These are phyloP conservation scores for Linepithema humile DNA, from an alignment of 1,140 invertebrate species.

Conservation along the genomic window DNA sequence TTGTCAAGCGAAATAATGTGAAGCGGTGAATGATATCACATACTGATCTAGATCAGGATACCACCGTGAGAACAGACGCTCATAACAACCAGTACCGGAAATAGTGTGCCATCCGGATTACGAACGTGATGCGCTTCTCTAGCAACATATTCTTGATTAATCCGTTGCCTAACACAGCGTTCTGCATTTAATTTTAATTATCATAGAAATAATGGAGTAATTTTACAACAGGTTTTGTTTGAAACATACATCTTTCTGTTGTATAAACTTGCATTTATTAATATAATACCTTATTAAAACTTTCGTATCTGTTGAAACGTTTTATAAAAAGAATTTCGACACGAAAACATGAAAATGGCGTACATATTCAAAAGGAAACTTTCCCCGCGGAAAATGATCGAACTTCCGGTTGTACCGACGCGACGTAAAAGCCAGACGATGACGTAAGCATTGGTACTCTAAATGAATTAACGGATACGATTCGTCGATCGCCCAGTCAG, in stretches of 20 bases:
- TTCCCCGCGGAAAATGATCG: constrained; percentile 33
- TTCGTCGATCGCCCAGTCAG: constrained; percentile 4
- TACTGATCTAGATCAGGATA: constrained; percentile 50
- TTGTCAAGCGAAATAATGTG: constrained; percentile 21
- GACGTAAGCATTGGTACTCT: constrained; percentile 50
- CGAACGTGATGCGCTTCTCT: constrained; percentile 15
- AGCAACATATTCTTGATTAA: constrained; percentile 4
- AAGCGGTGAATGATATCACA: constrained; percentile 33
- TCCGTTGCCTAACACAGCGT: not conserved
- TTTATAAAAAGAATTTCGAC: not conserved
- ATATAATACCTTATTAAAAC: not conserved
- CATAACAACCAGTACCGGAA: constrained; percentile 55
- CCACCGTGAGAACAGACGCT: constrained; percentile 67
- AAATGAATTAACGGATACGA: constrained; percentile 38
- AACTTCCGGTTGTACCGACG: not conserved
- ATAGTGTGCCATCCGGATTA: constrained; percentile 7
- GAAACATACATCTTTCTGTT: not conserved
- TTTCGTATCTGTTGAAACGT: too few relatives aligned
- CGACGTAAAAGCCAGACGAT: constrained; percentile 46
- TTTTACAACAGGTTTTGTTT: not conserved
- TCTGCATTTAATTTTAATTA: not conserved
- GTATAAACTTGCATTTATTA: too few relatives aligned
- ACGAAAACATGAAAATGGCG: too few relatives aligned
- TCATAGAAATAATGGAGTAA: not conserved
- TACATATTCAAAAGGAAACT: not conserved